These are phyloP conservation scores for Alca torda DNA, from an alignment of 2,797 vertebrate species.

Conservation along the genomic window DNA sequence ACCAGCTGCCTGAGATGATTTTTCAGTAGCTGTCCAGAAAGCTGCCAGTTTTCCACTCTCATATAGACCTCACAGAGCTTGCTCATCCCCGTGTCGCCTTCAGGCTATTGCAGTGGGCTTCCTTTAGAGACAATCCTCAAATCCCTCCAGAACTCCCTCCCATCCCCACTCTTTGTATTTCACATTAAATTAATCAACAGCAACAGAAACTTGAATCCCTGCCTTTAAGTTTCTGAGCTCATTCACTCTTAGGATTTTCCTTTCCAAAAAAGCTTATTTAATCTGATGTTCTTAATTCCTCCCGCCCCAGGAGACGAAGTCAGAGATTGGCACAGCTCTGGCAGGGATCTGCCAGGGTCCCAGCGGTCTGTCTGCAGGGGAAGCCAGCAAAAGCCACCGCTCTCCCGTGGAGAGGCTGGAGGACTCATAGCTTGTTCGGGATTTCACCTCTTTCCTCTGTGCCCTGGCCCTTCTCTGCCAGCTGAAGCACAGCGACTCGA, in stretches of 20 bases:
- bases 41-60: neutral
- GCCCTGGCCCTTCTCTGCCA: neutral
- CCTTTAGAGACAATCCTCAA: neutral
- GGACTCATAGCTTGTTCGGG: fast-evolving
- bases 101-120: neutral
- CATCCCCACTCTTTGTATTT: neutral
- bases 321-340: neutral
- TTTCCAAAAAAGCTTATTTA: neutral
- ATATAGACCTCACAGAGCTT: neutral
- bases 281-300: neutral
- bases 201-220: neutral
- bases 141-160: neutral
- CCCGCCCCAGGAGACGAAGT: fast-evolving
- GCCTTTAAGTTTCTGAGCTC: neutral
- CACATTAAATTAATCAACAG: neutral
- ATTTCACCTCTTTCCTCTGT: neutral
- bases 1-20: neutral
- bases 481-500: neutral
- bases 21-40: neutral
- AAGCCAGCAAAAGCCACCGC: neutral
- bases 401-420: neutral
- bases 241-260: neutral
- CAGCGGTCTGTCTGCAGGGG: neutral
- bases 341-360: neutral
- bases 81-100: neutral